Percentiles rank a stretch among this genome's conserved stretches.
phyloP scores from a whole-genome alignment of 2,888 invertebrate species.

The Tricholauxania praeusta region DNA sequence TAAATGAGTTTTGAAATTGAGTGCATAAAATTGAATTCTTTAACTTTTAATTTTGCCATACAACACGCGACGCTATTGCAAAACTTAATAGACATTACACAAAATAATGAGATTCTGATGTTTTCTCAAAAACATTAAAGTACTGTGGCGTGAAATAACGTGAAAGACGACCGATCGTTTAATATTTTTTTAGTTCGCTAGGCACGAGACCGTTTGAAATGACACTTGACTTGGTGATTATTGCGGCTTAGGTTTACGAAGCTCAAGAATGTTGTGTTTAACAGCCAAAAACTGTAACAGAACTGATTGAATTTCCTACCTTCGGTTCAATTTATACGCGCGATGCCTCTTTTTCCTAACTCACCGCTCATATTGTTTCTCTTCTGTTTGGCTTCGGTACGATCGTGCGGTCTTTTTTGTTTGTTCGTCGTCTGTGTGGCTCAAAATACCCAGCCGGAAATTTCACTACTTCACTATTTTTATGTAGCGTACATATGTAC shows the following conservation, averaged over 20 bases:
- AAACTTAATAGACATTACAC: constrained; percentile 48
- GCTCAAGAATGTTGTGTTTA: constrained; percentile 56
- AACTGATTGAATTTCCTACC: constrained; percentile 56
- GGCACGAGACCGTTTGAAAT: constrained; percentile 20
- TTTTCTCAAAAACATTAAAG: no score
- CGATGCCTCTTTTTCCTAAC: not conserved
- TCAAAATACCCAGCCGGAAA: constrained; percentile 10
- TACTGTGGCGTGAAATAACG: no score
- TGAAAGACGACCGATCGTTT: not conserved
- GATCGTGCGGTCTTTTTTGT: not conserved
- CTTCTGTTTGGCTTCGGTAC: constrained; percentile 11
- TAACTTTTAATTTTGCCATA: constrained; percentile 40
- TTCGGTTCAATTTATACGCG: constrained; percentile 59
- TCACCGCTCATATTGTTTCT: not conserved
- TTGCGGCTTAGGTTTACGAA: constrained; percentile 19
- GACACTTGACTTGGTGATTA: not conserved
- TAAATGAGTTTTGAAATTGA: no score
- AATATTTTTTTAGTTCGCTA: not conserved
- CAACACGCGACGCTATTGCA: constrained; percentile 29
- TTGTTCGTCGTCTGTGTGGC: not conserved
- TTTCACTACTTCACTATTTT: not conserved
- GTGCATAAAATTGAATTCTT: constrained; percentile 3
- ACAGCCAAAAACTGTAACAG: constrained; percentile 65
- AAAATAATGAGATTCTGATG: not conserved
- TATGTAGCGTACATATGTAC: not conserved